phyloP scores from a whole-genome alignment of 2,113 vertebrate species.

The Labeo catla region DNA sequence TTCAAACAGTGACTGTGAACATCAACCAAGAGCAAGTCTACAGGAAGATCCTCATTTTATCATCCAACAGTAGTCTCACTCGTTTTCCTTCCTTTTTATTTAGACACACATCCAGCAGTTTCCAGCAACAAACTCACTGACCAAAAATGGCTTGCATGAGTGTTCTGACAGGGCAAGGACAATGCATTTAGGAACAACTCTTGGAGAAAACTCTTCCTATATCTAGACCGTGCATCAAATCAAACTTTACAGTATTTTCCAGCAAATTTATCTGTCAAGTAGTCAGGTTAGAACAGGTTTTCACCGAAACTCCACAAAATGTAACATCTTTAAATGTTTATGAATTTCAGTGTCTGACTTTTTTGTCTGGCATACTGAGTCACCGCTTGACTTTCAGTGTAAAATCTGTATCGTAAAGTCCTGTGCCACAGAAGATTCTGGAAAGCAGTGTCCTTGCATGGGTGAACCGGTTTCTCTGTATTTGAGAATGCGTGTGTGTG shows the following conservation, averaged over 20 bases:
- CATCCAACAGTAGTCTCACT: constrained; percentile 39
- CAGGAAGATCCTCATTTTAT: constrained; percentile 9
- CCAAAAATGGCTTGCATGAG: neutral
- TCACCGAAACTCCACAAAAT: no score
- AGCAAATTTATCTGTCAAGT: neutral
- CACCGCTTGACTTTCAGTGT: neutral
- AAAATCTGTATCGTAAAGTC: neutral
- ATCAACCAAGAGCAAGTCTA: constrained; percentile 1
- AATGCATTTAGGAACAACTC: neutral
- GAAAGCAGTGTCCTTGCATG: constrained; percentile 16
- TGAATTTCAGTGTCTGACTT: neutral
- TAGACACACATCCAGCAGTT: neutral
- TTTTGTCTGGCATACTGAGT: neutral
- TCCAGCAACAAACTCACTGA: neutral
- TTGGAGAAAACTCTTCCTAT: neutral
- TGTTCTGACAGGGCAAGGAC: neutral
- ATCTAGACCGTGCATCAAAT: neutral
- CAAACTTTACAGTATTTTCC: neutral
- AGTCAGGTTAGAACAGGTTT: neutral
- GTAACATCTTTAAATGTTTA: neutral
- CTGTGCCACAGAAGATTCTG: neutral
- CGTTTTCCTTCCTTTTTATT: constrained; percentile 25
- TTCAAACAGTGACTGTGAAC: neutral
- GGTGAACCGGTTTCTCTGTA: constrained; percentile 42
- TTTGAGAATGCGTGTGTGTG: constrained; percentile 60